Evolutionary conservation across 2,888 invertebrate genomes (phyloP).

Genomic region (Mystacides longicornis): DNA sequence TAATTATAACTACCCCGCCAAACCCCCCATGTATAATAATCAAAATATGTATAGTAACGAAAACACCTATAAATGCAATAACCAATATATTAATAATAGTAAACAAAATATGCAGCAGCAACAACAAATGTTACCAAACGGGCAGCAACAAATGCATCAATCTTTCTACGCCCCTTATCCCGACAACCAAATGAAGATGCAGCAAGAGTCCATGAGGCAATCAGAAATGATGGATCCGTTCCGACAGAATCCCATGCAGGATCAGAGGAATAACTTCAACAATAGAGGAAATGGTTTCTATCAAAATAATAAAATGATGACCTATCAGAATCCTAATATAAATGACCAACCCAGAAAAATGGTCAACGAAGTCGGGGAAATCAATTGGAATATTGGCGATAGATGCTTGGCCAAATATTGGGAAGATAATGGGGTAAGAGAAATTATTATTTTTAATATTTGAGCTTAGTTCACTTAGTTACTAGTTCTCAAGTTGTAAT

Average conservation of each 20-base stretch:
- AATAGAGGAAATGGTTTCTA: constrained; percentile 34
- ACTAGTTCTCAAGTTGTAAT: not conserved
- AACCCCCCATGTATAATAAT: constrained; percentile 23
- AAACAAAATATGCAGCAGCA: not conserved
- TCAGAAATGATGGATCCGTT: constrained; percentile 18
- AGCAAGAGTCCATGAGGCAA: constrained; percentile 15
- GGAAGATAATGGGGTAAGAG: constrained; percentile 78
- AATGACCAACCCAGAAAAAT: constrained; percentile 48
- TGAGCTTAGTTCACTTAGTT: not conserved
- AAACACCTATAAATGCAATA: constrained; percentile 20
- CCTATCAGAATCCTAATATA: constrained; percentile 47
- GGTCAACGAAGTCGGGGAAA: constrained; percentile 44
- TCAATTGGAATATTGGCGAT: constrained; percentile 71
- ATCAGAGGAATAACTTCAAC: constrained; percentile 25
- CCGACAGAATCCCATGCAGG: constrained; percentile 11
- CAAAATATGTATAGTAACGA: constrained; percentile 18
- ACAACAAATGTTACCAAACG: not conserved
- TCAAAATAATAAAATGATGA: constrained; percentile 41
- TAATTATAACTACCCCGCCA: constrained; percentile 19
- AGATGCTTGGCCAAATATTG: constrained; percentile 86
- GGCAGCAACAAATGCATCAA: constrained; percentile 14
- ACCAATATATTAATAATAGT: constrained; percentile 19
- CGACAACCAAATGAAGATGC: constrained; percentile 16
- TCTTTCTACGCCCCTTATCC: constrained; percentile 20
- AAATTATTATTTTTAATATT: not conserved